phyloP scores from a whole-genome alignment of 2,888 invertebrate species.

The Drosophila aldrichi region DNA sequence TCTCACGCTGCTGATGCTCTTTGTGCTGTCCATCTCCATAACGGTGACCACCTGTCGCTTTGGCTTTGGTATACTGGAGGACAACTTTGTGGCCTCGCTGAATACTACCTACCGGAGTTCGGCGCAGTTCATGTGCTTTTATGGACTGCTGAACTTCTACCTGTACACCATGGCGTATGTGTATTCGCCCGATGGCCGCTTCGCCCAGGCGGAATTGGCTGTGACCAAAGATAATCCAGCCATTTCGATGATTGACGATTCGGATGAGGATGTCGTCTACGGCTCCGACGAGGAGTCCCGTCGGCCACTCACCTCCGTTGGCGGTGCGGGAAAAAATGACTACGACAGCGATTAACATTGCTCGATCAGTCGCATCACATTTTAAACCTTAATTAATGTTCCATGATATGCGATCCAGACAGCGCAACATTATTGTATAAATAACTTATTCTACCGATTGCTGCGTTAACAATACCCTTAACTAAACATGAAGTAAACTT shows the following conservation, averaged over 20 bases:
- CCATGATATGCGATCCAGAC: constrained; percentile 37
- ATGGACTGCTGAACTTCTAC: constrained; percentile 97
- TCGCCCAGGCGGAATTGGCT: constrained; percentile 93
- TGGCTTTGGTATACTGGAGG: constrained; percentile 95
- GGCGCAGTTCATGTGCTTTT: constrained; percentile 97
- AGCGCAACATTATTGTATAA: constrained; percentile 46
- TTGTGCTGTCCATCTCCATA: constrained; percentile 91
- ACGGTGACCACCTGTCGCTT: constrained; percentile 93
- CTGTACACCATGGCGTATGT: constrained; percentile 97
- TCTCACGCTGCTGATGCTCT: constrained; percentile 93
- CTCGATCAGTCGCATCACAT: constrained; percentile 25
- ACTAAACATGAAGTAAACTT: constrained; percentile 35
- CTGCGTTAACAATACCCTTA: constrained; percentile 38
- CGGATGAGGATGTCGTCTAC: constrained; percentile 98
- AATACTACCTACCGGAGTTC: constrained; percentile 95
- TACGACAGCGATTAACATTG: constrained; percentile 89
- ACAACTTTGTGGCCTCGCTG: constrained; percentile 96
- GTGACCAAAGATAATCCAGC: constrained; percentile 99
- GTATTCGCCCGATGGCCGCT: constrained; percentile 94
- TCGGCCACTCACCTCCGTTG: constrained; percentile 90
- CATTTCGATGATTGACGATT: constrained; percentile 99
- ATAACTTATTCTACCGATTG: constrained; percentile 37
- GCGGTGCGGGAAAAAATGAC: constrained; percentile 88
- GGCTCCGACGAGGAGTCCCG: constrained; percentile 96
- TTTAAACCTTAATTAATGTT: constrained; percentile 53